Evolutionary conservation across 1,140 invertebrate genomes (phyloP), one percentile per base, ranked within the genome.

Genomic region (Drosophila mauritiana): DNA sequence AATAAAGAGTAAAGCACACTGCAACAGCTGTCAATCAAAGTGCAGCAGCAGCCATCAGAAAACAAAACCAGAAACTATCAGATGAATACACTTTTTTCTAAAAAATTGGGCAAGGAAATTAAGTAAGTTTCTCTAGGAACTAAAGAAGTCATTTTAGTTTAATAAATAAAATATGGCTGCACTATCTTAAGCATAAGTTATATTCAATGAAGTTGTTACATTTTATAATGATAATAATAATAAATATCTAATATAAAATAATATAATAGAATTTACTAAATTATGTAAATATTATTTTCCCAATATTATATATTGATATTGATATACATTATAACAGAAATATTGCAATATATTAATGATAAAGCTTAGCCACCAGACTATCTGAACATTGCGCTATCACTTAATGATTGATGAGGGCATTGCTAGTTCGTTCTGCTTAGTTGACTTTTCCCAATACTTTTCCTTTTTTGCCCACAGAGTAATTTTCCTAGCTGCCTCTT

Each of bases 21-120:
- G 82, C 75, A 83, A 63, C 83, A 89, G 85, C 84, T 88, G 84
- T 89, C 84, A 88, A 89, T 88, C 84, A 89, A 83, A 79, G 43
- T 63, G 69, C 74, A 75, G 56, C 63, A 52, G 48, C 55, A 68
- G 40, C 69, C 49, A 51, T 34, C 62, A 49, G 42, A 40, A 55
- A 53, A 74, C 57, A 74, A 61, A 75, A 27, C 25, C 34, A 43
- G 31, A 45, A 64, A 46, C 36, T 48, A 54, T 39, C 37, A 15
- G 20, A 27, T 37, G 43, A 17, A 59, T 51, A 54, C 61, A 51
- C 43, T 74, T 20, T 37, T 12, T 25, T 10, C n/a, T n/a, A 5
- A 45, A 11, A 45, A n/a, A 11, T 45, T 7, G 6, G 13, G 3
- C 5, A 8, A n/a, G 27, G 10, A 11, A 10, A 15, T 15, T 3